phyloP scores from a whole-genome alignment of 2,888 invertebrate genomes.

The Drosophila flavopinicola region DNA sequence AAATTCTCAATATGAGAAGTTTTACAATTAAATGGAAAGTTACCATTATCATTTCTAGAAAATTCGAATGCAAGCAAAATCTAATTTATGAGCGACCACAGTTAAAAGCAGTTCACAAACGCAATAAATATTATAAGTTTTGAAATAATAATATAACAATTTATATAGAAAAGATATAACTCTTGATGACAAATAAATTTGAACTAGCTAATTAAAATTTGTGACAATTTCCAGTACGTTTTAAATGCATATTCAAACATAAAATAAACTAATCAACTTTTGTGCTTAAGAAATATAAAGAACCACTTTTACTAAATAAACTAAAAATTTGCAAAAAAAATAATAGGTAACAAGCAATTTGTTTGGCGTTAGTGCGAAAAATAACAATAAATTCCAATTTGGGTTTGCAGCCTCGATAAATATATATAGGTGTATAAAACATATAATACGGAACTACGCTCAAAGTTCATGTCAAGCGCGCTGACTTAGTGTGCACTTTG shows the following conservation, averaged over 20 bases:
- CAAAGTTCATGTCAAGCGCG: constrained; percentile 26
- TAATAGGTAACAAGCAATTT: neutral
- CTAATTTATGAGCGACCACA: no score
- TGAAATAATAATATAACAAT: no score
- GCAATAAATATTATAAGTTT: no score
- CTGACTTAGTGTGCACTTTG: constrained; percentile 76
- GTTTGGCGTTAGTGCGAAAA: neutral
- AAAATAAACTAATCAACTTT: neutral
- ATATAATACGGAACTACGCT: constrained; percentile 26
- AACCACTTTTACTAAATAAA: neutral
- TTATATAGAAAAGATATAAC: no score
- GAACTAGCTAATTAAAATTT: neutral
- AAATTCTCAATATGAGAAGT: no score
- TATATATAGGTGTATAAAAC: neutral
- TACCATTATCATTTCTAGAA: no score
- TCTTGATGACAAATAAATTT: no score
- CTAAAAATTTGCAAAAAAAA: neutral
- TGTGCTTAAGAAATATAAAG: neutral
- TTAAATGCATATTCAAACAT: neutral
- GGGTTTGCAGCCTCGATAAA: constrained; percentile 29
- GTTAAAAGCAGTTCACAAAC: no score
- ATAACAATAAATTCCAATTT: constrained; percentile 4
- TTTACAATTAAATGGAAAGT: no score
- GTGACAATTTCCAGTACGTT: neutral
- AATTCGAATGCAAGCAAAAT: no score